Evolutionary conservation across 1,140 invertebrate genomes (phyloP).

Genomic region (Drusus annulatus): DNA sequence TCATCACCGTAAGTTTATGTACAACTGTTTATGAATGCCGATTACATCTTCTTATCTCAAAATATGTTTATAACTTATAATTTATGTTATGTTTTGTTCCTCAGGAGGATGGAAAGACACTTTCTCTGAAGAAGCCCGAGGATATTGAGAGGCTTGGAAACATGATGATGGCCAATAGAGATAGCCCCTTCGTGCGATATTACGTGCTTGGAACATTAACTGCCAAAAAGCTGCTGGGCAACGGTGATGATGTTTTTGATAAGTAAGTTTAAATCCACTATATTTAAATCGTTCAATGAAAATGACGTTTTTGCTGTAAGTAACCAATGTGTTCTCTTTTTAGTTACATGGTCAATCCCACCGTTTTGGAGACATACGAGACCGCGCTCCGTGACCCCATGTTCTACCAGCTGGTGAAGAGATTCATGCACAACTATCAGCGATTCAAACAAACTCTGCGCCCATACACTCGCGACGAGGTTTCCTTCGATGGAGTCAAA

Average conservation of each 20-base stretch:
- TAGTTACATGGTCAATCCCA: conserved; percentile 64
- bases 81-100: not conserved
- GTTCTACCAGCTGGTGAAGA: conserved; percentile 77
- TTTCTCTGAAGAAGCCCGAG: conserved; percentile 72
- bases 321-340: conserved; percentile 51
- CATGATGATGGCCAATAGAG: conserved; percentile 71
- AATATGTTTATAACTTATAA: conserved; percentile 65
- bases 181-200: conserved; percentile 66
- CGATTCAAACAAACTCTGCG: conserved; percentile 71
- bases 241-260: conserved; percentile 29
- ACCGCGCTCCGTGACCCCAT: conserved; percentile 79
- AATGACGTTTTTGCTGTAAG: too few species aligned
- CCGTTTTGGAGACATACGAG: conserved; percentile 68
- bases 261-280: conserved; percentile 33
- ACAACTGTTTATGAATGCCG: too few species aligned
- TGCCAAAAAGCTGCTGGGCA: conserved; percentile 60
- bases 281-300: too few species aligned
- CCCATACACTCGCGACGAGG: conserved; percentile 73
- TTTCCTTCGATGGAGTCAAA: conserved; percentile 75
- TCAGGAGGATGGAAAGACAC: conserved; percentile 63
- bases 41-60: too few species aligned
- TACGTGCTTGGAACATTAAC: conserved; percentile 60
- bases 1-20: conserved; percentile 60
- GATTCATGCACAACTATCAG: conserved; percentile 69
- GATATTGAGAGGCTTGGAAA: conserved; percentile 72